Evolutionary conservation across 2,888 invertebrate genomes (phyloP).

Genomic region (Temnothorax unifasciatus): DNA sequence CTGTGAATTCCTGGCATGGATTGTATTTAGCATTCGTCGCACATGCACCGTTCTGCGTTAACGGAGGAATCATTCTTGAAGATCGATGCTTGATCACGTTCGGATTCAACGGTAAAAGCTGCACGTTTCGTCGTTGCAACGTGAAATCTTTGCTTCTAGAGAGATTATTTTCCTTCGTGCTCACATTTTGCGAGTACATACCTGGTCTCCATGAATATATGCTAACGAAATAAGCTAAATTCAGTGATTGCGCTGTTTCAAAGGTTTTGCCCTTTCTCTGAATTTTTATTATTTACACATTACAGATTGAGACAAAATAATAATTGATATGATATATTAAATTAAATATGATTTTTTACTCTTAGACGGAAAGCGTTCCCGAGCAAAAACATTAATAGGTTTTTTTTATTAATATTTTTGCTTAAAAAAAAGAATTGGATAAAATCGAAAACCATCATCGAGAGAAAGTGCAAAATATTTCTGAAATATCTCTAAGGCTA

Average conservation of each 20-base stretch:
- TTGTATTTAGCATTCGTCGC: neutral
- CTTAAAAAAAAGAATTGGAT: neutral
- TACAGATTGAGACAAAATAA: neutral
- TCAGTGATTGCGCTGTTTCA: neutral
- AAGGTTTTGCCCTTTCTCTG: conserved; percentile 4
- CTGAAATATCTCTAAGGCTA: neutral
- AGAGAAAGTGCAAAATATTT: conserved; percentile 29
- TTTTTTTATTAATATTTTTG: neutral
- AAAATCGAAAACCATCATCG: neutral
- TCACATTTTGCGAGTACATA: conserved; percentile 22
- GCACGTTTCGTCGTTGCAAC: conserved; percentile 26
- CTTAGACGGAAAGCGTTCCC: neutral
- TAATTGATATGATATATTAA: neutral
- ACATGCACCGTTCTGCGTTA: neutral
- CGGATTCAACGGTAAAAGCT: conserved; percentile 6
- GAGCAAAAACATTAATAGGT: neutral
- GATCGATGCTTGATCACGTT: neutral
- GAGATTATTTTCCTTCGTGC: conserved; percentile 37
- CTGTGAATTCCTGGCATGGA: conserved; percentile 62
- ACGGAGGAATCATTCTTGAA: neutral
- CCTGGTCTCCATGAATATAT: neutral
- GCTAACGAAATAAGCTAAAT: neutral
- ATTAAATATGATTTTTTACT: neutral
- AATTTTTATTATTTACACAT: neutral
- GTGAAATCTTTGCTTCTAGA: conserved; percentile 66